Base-by-base conservation (phyloP, 2,797 vertebrate species). In the Tenualosa ilisha region DNA sequence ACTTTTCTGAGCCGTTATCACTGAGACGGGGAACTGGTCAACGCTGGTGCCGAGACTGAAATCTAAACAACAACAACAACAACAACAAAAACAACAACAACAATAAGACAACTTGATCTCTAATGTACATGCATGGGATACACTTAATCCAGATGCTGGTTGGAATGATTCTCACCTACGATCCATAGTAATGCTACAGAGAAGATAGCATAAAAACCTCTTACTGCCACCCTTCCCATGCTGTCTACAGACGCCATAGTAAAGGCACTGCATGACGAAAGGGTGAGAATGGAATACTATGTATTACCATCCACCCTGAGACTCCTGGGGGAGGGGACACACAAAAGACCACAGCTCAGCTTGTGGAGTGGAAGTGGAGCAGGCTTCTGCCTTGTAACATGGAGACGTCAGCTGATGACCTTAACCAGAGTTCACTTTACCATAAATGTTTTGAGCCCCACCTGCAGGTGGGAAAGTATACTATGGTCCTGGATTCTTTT, bases 21-120 rank as follows among this genome's bases (percentile, higher is more conserved):
- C 22, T 0, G 15, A 20, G 17, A 81, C 12, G 9, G 87, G 85
- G 26, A n/a, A 56, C 83, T 88, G 87, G 6, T 31, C 1, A 81
- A 88, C 85, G 13, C 51, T 17, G 46, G 49, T 61, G 11, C 82
- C 61, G 12, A 84, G 54, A 0, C 15, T 50, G 22, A 68, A 6
- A 24, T 49, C 85, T 50, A 54, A 59, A 22, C 63, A n/a, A 75
- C 51, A 53, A 53, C 51, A 59, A 59, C 3, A 59, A 59, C 56
- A 59, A 59, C 20, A 59, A 3, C 50, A 51, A 51, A 3, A 51
- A 6, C 6, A 26, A 24, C 20, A 22, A 13, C 40, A 51, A 20
- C n/a, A 53, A 24, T 61, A 9, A 0, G 6, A 0, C 2, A n/a
- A 31, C 11, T 12, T 84, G 56, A 53, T 6, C 56, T n/a, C 17